These are phyloP conservation scores for Arenaria interpres DNA, from an alignment of 2,113 vertebrate genomes.

Conservation along the genomic window DNA sequence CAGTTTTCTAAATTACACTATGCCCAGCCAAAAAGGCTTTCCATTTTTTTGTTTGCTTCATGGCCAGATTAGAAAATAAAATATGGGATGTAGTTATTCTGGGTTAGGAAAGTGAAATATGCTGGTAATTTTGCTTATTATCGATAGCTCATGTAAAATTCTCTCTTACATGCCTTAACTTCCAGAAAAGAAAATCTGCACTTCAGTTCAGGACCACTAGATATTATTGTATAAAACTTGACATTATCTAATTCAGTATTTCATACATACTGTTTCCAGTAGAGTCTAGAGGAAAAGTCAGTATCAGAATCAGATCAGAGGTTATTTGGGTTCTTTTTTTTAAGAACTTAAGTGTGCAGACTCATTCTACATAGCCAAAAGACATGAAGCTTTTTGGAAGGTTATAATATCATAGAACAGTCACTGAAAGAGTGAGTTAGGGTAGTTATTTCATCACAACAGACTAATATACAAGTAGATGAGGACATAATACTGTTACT, in stretches of 20 bases:
- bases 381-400: background rate
- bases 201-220: background rate
- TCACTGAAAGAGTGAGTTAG: background rate
- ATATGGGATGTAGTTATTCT: background rate
- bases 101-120: background rate
- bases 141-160: background rate
- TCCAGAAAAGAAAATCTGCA: background rate
- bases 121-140: background rate
- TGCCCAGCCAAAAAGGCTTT: background rate
- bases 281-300: background rate
- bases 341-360: background rate
- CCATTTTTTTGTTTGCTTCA: background rate
- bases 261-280: background rate
- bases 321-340: background rate
- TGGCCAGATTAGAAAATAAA: background rate
- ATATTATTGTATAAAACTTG: background rate
- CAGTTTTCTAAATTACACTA: background rate
- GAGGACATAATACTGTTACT: background rate
- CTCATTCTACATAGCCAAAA: background rate
- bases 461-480: background rate
- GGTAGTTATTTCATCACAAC: background rate
- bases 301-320: background rate
- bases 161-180: background rate
- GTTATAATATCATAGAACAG: background rate
- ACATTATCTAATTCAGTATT: background rate